Evolutionary conservation across 2,113 vertebrate species (phyloP).

Genomic region (Gila orcuttii): DNA sequence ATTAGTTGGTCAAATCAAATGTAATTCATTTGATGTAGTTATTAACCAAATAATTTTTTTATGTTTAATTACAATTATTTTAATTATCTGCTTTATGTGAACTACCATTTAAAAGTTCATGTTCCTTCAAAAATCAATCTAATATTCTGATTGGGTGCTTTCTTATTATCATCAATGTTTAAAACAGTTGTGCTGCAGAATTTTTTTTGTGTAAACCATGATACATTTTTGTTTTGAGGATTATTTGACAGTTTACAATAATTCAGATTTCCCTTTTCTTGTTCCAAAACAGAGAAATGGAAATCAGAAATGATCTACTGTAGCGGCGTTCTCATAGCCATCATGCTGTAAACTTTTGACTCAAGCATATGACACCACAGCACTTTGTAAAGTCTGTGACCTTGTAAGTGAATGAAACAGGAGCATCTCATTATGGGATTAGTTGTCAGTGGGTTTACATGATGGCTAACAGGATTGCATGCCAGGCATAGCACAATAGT

Average conservation of each 20-base stretch:
- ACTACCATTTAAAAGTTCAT: not conserved
- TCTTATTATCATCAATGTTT: no score
- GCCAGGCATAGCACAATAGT: conserved; percentile 48
- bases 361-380: conserved; percentile 4
- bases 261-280: not conserved
- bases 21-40: not conserved
- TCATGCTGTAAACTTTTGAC: not conserved
- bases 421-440: conserved; percentile 70
- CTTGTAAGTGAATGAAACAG: conserved; percentile 66
- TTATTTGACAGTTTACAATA: no score
- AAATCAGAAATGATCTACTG: not conserved
- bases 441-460: conserved; percentile 67
- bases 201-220: no score
- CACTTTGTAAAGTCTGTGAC: conserved; percentile 51
- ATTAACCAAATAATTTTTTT: not conserved
- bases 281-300: not conserved
- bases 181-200: no score
- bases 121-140: no score
- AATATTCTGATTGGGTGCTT: no score
- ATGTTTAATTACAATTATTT: not conserved
- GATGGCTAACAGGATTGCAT: conserved; percentile 65
- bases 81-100: not conserved
- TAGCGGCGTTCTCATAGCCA: not conserved
- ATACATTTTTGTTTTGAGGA: no score
- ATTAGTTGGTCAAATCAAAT: not conserved